Evolutionary conservation across 1,140 invertebrate species (phyloP).

Genomic region (Drosophila neocordata): DNA sequence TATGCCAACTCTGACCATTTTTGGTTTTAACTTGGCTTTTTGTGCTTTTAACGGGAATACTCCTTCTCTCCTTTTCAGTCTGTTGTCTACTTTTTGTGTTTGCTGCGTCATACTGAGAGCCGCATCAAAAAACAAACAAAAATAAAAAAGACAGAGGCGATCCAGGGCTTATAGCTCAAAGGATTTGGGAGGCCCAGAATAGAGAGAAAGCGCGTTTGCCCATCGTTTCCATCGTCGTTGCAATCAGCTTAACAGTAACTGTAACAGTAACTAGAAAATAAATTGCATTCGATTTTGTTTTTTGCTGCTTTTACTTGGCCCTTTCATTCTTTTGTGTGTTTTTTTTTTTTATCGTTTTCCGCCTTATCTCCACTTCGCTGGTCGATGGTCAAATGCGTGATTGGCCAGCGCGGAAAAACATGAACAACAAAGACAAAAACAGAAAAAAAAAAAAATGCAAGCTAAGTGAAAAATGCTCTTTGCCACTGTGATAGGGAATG

Average conservation of each 20-base stretch:
- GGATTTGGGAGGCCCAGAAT: constrained; percentile 48
- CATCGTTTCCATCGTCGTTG: constrained; percentile 52
- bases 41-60: constrained; percentile 45
- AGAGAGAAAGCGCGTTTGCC: constrained; percentile 9
- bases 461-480: constrained; percentile 54
- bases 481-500: constrained; percentile 20
- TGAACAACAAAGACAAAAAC: constrained; percentile 16
- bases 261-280: constrained; percentile 80
- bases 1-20: constrained; percentile 21
- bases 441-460: constrained; percentile 52
- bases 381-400: constrained; percentile 67
- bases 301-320: constrained; percentile 2
- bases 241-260: constrained; percentile 80
- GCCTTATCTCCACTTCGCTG: constrained; percentile 47
- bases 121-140: constrained; percentile 13
- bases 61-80: constrained; percentile 47
- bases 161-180: constrained; percentile 57
- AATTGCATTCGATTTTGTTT: constrained; percentile 77
- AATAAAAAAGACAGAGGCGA: background rate
- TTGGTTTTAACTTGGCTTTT: constrained; percentile 56
- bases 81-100: constrained; percentile 29
- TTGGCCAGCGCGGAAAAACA: constrained; percentile 63
- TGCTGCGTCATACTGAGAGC: background rate
- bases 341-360: constrained; percentile 9
- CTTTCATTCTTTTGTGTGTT: constrained; percentile 18